These are phyloP conservation scores for Phalanger gymnotis DNA, from an alignment of 2,797 vertebrate genomes.

Conservation along the genomic window DNA sequence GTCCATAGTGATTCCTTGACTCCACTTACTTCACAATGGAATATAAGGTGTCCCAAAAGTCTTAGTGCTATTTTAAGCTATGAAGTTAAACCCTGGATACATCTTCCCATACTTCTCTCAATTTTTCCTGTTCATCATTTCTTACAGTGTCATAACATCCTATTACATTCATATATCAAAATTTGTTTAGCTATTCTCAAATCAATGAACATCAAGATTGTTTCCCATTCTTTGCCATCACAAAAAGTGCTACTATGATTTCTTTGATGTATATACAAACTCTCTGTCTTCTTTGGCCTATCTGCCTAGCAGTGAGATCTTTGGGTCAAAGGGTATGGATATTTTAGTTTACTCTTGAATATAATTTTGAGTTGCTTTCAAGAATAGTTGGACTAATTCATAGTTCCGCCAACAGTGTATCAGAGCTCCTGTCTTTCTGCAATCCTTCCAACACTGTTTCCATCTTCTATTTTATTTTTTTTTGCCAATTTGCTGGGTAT, in stretches of 20 bases:
- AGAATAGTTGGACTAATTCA: background rate
- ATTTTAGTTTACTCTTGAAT: background rate
- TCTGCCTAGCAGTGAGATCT: background rate
- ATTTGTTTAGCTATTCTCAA: background rate
- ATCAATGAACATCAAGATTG: background rate
- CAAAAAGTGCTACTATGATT: background rate
- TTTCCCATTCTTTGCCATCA: background rate
- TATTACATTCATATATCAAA: background rate
- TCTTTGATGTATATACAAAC: background rate
- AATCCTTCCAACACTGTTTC: background rate
- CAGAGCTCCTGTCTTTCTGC: background rate
- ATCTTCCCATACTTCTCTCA: background rate
- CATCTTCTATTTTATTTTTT: background rate
- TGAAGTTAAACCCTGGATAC: background rate
- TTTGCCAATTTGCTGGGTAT: background rate
- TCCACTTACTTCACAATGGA: too few relatives aligned
- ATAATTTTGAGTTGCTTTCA: background rate
- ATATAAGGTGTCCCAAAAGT: background rate
- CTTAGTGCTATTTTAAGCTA: background rate
- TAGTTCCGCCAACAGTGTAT: background rate
- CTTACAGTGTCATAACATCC: background rate
- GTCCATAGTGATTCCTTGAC: background rate
- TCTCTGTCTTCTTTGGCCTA: background rate
- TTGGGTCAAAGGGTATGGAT: background rate
- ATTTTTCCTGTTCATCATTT: background rate